These are phyloP conservation scores for Temnothorax curvispinosus DNA, from an alignment of 1,140 invertebrate genomes.

Conservation along the genomic window DNA sequence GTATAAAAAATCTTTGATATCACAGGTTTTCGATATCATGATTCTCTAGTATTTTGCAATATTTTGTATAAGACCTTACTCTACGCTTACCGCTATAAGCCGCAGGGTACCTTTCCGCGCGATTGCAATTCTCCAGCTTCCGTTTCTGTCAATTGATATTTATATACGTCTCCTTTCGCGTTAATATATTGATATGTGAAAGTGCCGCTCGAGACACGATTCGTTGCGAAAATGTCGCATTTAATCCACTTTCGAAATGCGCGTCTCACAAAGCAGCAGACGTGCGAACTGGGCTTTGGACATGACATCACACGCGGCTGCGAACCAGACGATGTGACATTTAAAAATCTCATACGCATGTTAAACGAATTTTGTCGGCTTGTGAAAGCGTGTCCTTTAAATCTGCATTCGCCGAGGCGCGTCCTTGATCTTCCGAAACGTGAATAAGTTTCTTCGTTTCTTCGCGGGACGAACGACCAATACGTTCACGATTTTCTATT, in stretches of 20 bases:
- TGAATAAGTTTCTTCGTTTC: neutral
- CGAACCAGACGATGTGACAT: conserved; percentile 31
- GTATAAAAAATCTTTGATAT: neutral
- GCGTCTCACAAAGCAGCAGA: neutral
- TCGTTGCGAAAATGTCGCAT: conserved; percentile 20
- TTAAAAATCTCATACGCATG: conserved; percentile 18
- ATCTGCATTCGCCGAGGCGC: neutral
- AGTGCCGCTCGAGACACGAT: neutral
- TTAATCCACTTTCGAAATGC: conserved; percentile 45
- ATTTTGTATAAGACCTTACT: neutral
- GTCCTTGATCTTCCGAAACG: conserved; percentile 28
- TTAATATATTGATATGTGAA: conserved; percentile 15
- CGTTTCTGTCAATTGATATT: neutral
- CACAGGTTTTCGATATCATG: neutral
- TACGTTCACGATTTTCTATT: conserved; percentile 10
- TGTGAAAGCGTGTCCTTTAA: conserved; percentile 48
- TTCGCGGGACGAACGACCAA: neutral
- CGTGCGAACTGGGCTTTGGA: too few relatives aligned
- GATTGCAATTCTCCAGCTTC: neutral
- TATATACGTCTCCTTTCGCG: neutral
- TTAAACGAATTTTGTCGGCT: conserved; percentile 28
- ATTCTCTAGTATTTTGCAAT: neutral
- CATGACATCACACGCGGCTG: neutral
- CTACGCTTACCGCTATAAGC: neutral
- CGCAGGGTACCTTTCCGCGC: neutral